A percentile compares a stretch with the other conserved stretches of the same genome.
These are phyloP conservation scores for Schlechtendalia chinensis DNA, from an alignment of 1,140 invertebrate genomes.

Conservation along the genomic window DNA sequence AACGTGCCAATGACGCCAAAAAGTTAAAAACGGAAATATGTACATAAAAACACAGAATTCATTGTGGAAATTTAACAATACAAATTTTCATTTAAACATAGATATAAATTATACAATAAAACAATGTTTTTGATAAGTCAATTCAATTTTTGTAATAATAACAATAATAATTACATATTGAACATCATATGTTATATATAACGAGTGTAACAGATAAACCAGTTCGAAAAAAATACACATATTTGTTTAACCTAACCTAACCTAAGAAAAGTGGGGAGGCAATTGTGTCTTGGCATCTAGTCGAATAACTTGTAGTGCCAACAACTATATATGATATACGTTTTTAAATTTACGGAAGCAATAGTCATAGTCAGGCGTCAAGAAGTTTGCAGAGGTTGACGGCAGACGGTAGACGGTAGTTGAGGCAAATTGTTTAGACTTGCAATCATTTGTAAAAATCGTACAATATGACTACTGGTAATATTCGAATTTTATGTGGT, in stretches of 20 bases:
- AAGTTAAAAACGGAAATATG: not conserved
- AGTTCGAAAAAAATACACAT: no score
- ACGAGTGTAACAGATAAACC: no score
- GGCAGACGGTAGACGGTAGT: not conserved
- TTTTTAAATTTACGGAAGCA: not conserved
- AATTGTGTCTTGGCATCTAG: not conserved
- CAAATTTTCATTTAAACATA: not conserved
- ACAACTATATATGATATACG: not conserved
- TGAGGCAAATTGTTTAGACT: not conserved
- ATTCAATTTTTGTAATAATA: no score
- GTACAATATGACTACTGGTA: slow-evolving; percentile 14
- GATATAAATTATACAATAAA: not conserved
- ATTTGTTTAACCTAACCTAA: not conserved
- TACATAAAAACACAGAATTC: not conserved
- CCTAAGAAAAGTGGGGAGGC: not conserved
- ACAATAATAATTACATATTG: no score
- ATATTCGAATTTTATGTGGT: not conserved
- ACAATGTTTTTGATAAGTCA: not conserved
- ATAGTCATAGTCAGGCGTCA: not conserved
- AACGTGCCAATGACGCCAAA: not conserved
- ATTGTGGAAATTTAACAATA: not conserved
- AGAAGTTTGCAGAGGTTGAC: not conserved
- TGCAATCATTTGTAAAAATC: not conserved
- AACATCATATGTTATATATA: no score
- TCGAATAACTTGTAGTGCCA: not conserved